Evolutionary conservation across 1,140 invertebrate species (phyloP), one percentile per base, ranked within the genome.

Genomic region (Aradophagus sp.): DNA sequence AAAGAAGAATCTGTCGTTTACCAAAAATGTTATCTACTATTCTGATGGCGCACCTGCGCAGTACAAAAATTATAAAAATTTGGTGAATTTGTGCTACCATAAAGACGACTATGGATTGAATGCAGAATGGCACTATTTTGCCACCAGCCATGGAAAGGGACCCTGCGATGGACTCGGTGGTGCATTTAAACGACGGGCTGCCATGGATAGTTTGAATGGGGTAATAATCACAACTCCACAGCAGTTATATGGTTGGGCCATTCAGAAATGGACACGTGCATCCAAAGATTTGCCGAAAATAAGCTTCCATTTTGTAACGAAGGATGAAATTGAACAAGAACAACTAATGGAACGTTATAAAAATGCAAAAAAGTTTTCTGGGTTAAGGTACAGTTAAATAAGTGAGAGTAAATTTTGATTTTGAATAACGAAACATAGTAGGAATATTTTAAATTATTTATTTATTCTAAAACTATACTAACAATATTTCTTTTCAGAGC

Each of bases 51-150:
- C 47, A 1, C 32, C 36, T 13, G 16, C 36, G 7, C 39, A 56
- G 5, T 44, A 74, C 53, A 76, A 77, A 67, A 78, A 76, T 39
- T 59, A 58, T 13, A 73, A 61, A 14, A 75, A 73, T 10, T 11
- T 31, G 20, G 13, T 29, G 1, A 76, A 73, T 35, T 42, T 78
- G 39, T 42, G 26, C 12, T 52, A 45, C 31, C 45, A 59, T 39
- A 4, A 45, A 20, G 10, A 48, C 35, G 72, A 76, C 45, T 76
- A 72, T 71, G 26, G 39, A 38, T 12, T 71, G 14, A 34, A 56
- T 13, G 71, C 61, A 7, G 71, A 76, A 47, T 83, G 79, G 79
- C 35, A 76, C 38, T 81, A 75, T 56, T 78, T 69, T 55, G 71
- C 76, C 10, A 81, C 78, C 10, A 36, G 48, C 2, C 80, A 79